Percentiles rank a stretch among this genome's conserved stretches.
These are phyloP conservation scores for Drosophila cracens DNA, from an alignment of 2,888 invertebrate genomes.

Conservation along the genomic window DNA sequence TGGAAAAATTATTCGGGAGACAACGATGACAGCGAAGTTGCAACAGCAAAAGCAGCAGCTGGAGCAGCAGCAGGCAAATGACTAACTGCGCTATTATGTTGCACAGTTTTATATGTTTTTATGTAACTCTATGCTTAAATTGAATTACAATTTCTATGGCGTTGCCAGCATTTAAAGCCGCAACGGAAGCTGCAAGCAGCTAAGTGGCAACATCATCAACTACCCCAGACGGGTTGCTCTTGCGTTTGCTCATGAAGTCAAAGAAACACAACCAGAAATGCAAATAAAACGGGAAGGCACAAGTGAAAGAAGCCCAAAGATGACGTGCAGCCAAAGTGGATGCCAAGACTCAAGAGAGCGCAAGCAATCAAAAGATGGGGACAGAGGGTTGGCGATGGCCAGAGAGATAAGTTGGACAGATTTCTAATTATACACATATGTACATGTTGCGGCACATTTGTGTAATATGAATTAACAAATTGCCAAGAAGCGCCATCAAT, in stretches of 20 bases:
- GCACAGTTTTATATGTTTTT: slow-evolving; percentile 7
- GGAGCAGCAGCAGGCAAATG: slow-evolving; percentile 28
- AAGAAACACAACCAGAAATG: slow-evolving; percentile 54
- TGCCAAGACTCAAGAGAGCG: slow-evolving; percentile 14
- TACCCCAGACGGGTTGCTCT: slow-evolving; percentile 52
- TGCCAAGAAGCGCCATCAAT: slow-evolving; percentile 50
- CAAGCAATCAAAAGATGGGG: background rate
- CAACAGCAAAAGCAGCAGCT: slow-evolving; percentile 17
- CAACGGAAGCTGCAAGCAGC: slow-evolving; percentile 43
- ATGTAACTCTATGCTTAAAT: slow-evolving; percentile 25
- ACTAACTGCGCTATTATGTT: slow-evolving; percentile 26
- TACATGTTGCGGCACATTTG: slow-evolving; percentile 45
- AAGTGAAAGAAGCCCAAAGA: slow-evolving; percentile 48
- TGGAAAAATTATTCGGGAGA: slow-evolving; percentile 63
- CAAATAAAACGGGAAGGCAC: slow-evolving; percentile 49
- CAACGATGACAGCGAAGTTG: slow-evolving; percentile 19
- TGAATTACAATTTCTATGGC: slow-evolving; percentile 44
- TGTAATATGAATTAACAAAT: slow-evolving; percentile 52
- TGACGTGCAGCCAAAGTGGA: slow-evolving; percentile 40
- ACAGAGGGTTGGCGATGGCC: background rate
- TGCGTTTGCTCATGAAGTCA: slow-evolving; percentile 58
- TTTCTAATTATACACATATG: background rate
- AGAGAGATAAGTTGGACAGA: background rate
- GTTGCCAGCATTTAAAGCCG: slow-evolving; percentile 37
- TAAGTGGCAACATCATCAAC: slow-evolving; percentile 51